Percentiles rank a stretch among this genome's conserved stretches.
Evolutionary conservation across 2,888 invertebrate species (phyloP).

Genomic region (Tortrix viridana): DNA sequence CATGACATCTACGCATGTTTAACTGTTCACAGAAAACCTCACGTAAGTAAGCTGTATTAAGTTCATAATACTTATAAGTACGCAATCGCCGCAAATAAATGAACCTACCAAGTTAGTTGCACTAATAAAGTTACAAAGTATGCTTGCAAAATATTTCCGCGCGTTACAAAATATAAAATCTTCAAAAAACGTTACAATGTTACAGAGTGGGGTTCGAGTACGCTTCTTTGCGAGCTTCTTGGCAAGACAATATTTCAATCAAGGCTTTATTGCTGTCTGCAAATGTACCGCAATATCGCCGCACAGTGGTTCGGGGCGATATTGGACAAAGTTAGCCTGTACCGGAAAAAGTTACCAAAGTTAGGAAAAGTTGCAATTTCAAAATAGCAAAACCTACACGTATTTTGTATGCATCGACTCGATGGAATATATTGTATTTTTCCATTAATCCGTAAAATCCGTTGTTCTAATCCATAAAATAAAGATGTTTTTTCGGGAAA

Average conservation of each 20-base stretch:
- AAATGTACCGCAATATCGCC: constrained; percentile 19
- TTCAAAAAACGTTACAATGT: not conserved
- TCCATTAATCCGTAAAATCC: too few species aligned
- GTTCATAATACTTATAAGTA: too few species aligned
- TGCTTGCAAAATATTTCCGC: too few species aligned
- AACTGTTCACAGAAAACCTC: too few species aligned
- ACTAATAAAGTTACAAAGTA: too few species aligned
- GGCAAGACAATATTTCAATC: constrained; percentile 31
- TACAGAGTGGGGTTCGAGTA: not conserved
- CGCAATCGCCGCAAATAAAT: too few species aligned
- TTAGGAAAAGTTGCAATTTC: constrained; percentile 17
- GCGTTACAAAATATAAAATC: not conserved
- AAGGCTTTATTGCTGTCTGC: constrained; percentile 25
- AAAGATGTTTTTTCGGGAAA: not conserved
- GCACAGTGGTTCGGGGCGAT: constrained; percentile 22
- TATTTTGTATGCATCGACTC: not conserved
- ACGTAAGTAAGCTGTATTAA: too few species aligned
- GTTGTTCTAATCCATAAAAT: too few species aligned
- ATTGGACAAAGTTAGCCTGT: constrained; percentile 30
- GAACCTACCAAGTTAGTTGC: too few species aligned
- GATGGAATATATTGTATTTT: too few species aligned
- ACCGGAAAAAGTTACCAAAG: constrained; percentile 18
- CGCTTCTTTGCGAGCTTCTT: constrained; percentile 5
- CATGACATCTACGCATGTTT: too few species aligned
- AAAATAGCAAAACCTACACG: constrained; percentile 7